Conservation (phyloP, 2,888 invertebrate genomes). For the Ferdinandea cuprea region DNA sequence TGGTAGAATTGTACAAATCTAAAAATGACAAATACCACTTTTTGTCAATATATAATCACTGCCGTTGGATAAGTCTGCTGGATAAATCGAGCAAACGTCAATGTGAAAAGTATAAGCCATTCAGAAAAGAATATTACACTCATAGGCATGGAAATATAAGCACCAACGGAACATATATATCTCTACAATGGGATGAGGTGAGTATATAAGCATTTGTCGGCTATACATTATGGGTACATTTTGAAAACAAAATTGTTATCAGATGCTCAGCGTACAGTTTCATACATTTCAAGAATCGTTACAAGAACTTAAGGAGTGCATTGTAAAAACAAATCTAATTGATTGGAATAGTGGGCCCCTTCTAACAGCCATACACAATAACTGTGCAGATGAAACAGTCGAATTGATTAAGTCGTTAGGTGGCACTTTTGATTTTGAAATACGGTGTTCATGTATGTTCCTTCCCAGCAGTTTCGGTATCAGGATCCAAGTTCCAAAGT, state of each 20-base stretch:
- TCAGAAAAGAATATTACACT: slow-evolving; percentile 79
- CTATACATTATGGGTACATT: too few species aligned
- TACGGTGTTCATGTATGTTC: slow-evolving; percentile 77
- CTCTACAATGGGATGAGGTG: slow-evolving; percentile 78
- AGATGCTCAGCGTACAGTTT: slow-evolving; percentile 79
- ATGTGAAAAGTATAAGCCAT: slow-evolving; percentile 74
- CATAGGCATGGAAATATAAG: slow-evolving; percentile 77
- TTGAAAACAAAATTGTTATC: too few species aligned
- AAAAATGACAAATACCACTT: slow-evolving; percentile 79
- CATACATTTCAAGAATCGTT: slow-evolving; percentile 78
- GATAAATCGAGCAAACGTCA: slow-evolving; percentile 38
- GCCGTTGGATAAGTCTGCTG: slow-evolving; percentile 79
- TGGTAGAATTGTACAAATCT: slow-evolving; percentile 77
- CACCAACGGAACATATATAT: slow-evolving; percentile 79
- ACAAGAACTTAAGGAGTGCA: slow-evolving; percentile 78
- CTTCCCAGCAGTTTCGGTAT: slow-evolving; percentile 75
- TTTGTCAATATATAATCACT: slow-evolving; percentile 79
- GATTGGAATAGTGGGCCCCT: slow-evolving; percentile 77
- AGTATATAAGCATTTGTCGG: too few species aligned
- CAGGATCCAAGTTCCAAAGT: slow-evolving; percentile 67
- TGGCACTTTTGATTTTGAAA: slow-evolving; percentile 73
- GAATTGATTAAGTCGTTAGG: slow-evolving; percentile 75
- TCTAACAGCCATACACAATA: slow-evolving; percentile 78
- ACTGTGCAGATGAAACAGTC: slow-evolving; percentile 75
- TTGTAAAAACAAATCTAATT: too few species aligned